Evolutionary conservation across 1,140 invertebrate genomes (phyloP).

Genomic region (Maconellicoccus hirsutus): DNA sequence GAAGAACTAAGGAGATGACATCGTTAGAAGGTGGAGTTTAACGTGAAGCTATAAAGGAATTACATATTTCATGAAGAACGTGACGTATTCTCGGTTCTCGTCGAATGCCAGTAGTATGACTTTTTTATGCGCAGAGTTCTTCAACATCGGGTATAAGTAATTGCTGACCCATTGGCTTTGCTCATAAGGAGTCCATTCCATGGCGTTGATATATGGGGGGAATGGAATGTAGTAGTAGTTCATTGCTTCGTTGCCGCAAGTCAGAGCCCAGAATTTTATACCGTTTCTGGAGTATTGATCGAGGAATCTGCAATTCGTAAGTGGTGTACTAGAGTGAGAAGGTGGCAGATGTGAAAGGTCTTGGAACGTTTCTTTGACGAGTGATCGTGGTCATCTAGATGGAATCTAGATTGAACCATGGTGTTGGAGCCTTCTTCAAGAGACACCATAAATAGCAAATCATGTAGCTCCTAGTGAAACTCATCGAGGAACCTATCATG

Average conservation of each 20-base stretch:
- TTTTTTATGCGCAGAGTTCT: constrained; percentile 41
- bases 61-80: constrained; percentile 49
- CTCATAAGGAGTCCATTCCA: constrained; percentile 55
- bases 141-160: constrained; percentile 54
- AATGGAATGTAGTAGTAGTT: constrained; percentile 29
- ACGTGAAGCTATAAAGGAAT: no score
- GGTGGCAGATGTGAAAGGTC: no score
- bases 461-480: no score
- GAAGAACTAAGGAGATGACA: neutral
- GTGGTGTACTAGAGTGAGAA: no score
- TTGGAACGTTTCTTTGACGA: no score
- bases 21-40: no score
- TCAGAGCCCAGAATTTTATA: constrained; percentile 48
- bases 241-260: constrained; percentile 52
- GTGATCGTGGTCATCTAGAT: no score
- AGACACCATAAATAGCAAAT: no score
- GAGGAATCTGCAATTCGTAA: constrained; percentile 38
- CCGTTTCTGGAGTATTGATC: constrained; percentile 40
- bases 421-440: no score
- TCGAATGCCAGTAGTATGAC: constrained; percentile 55
- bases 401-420: no score
- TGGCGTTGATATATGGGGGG: constrained; percentile 43
- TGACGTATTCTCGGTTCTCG: constrained; percentile 52
- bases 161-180: constrained; percentile 51
- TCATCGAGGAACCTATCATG: no score